Evolutionary conservation across 2,888 invertebrate species (phyloP).

Genomic region (Ormyrus nitidulus): DNA sequence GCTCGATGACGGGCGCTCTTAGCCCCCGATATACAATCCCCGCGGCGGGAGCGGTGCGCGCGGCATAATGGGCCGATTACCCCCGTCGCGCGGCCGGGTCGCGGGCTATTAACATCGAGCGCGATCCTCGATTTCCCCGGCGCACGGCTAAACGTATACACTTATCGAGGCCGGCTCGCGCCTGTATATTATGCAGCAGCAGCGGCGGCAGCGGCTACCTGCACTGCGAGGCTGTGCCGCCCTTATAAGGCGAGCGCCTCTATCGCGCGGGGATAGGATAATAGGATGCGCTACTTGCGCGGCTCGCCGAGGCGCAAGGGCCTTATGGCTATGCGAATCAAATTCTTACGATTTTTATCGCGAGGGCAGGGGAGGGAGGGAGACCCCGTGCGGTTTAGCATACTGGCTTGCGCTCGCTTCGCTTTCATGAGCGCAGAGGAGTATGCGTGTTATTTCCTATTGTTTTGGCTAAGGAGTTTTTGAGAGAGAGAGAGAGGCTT

Average conservation of each 20-base stretch:
- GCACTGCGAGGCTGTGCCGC: constrained; percentile 7
- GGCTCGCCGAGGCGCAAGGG: neutral
- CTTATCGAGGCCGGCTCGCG: constrained; percentile 26
- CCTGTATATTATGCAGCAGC: constrained; percentile 17
- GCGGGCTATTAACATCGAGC: constrained; percentile 37
- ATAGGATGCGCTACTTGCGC: constrained; percentile 35
- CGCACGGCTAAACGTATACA: neutral
- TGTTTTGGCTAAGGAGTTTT: no score
- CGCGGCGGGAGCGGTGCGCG: no score
- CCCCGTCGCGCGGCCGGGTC: constrained; percentile 33
- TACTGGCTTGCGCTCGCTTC: no score
- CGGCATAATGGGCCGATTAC: constrained; percentile 44
- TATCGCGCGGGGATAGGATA: constrained; percentile 36
- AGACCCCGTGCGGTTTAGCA: no score
- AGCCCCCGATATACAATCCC: neutral
- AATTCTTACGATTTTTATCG: constrained; percentile 39
- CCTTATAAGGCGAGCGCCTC: constrained; percentile 28
- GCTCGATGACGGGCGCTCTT: no score
- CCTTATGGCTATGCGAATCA: neutral
- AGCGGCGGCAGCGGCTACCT: neutral
- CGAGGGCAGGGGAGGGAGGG: no score
- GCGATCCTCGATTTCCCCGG: constrained; percentile 27
- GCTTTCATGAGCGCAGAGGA: no score
- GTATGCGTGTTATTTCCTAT: no score
- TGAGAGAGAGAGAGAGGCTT: no score